Evolutionary conservation across 30 jellyfish, hydroid and myxozoan genomes (phyloP).

Genomic region (Turritopsis dohrnii): DNA sequence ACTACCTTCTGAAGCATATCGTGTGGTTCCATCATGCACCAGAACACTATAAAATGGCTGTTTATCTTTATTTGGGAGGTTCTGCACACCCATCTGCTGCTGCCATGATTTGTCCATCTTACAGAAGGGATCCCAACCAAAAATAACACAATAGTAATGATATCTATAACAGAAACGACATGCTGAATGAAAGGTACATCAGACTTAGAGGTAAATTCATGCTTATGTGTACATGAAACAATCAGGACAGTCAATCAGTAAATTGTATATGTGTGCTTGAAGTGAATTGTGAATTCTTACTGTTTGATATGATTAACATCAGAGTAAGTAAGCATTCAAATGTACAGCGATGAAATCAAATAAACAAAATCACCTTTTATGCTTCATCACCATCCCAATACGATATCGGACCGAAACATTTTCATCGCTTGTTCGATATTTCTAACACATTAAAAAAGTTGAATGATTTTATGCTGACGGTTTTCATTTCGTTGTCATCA

Average conservation of each 20-base stretch:
- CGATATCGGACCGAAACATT: conserved; percentile 40
- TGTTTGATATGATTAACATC: too few species aligned
- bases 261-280: too few species aligned
- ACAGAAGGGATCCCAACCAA: conserved; percentile 76
- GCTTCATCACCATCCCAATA: conserved; percentile 79
- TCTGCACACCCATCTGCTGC: conserved; percentile 74
- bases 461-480: too few species aligned
- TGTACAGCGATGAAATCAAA: too few species aligned
- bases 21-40: conserved; percentile 65
- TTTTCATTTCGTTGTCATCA: too few species aligned
- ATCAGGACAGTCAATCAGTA: too few species aligned
- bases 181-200: too few species aligned
- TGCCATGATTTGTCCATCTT: conserved; percentile 70
- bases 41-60: conserved; percentile 81
- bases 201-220: too few species aligned
- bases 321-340: too few species aligned
- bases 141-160: conserved; percentile 69
- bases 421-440: conserved; percentile 37
- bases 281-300: too few species aligned
- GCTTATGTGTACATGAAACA: too few species aligned
- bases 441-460: conserved; percentile 23
- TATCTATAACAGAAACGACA: conserved; percentile 33
- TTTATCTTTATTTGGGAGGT: conserved; percentile 43
- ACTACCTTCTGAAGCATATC: conserved; percentile 78
- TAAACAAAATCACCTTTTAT: conserved; percentile 36